Base-by-base conservation (phyloP, 2,888 invertebrate genomes). In the Drosophila stalkeri region DNA sequence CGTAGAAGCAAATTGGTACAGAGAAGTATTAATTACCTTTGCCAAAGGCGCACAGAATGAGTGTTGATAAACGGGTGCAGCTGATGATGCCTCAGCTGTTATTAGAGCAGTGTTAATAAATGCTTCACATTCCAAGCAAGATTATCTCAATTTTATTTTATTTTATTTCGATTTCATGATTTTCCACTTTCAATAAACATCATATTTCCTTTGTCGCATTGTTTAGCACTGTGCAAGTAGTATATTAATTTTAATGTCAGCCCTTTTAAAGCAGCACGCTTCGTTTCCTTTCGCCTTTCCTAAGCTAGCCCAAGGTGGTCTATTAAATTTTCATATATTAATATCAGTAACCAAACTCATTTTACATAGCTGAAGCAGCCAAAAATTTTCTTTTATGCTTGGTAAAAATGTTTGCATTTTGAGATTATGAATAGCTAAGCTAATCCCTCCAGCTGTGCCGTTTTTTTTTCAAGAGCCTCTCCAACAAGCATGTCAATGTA, bases 11-110 rank as follows among this genome's bases (percentile, higher is more conserved):
- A 62, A 47, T 56, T 59, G 62, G 31, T 47, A 62, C 56, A 70
- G 49, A 52, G 27, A 71, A 72, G 72, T 72, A 87, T 82, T 82
- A 89, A 89, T 87, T 76, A 80, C 74, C 67, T 69, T 72, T 16
- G 72, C 83, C 76, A 37, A 66, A 56, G 23, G 62, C 55, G 9
- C 27, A 33, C 12, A 27, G 35, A 51, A 66, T 73, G 63, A 66
- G 64, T 65, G 70, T 72, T 87, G 77, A 82, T 79, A 79, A 82
- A 77, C 72, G 27, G 16, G 18, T 16, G 31, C 60, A 27, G 47
- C 18, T 20, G 11, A 5, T 23, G 33, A 5, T 23, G 33, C 20
- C 16, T 12, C 12, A 11, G 7, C 35, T 11, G 16, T 16, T n/a
- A 44, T 7, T 16, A 16, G 2, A 16, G 2, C 20, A 33, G 31